phyloP scores from a whole-genome alignment of 2,797 vertebrate species.

The Lemur catta region DNA sequence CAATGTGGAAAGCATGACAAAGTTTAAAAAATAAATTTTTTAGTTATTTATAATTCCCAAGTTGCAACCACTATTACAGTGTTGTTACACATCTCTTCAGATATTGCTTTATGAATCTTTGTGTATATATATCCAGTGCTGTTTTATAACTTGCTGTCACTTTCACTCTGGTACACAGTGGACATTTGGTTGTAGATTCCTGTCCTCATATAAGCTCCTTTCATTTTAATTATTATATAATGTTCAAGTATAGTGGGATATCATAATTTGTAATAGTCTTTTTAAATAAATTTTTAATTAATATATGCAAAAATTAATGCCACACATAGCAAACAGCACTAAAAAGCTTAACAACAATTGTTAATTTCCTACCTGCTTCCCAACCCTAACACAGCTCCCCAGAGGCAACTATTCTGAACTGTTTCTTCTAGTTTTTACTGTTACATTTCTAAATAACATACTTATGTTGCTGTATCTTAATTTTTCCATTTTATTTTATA shows the following conservation, averaged over 20 bases:
- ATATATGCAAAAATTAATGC: background rate
- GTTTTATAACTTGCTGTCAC: background rate
- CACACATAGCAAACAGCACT: background rate
- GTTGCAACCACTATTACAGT: background rate
- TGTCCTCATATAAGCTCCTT: background rate
- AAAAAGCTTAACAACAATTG: background rate
- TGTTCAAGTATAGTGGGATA: background rate
- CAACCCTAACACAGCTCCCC: background rate
- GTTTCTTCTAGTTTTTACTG: background rate
- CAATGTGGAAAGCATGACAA: conserved; percentile 1
- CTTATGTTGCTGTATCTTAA: background rate
- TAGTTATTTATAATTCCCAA: background rate
- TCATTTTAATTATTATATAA: background rate
- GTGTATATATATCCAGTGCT: background rate
- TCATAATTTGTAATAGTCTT: background rate
- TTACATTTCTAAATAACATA: background rate
- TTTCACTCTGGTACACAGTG: background rate
- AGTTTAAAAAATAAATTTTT: background rate
- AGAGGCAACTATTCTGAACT: background rate
- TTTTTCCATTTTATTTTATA: background rate
- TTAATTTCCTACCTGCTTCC: background rate
- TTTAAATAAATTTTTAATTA: background rate
- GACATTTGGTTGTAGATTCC: background rate
- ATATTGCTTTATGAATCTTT: background rate
- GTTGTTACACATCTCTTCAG: background rate